Evolutionary conservation across 2,888 invertebrate genomes (phyloP), one percentile per base, ranked within the genome.

Genomic region (Eudemis profundana): DNA sequence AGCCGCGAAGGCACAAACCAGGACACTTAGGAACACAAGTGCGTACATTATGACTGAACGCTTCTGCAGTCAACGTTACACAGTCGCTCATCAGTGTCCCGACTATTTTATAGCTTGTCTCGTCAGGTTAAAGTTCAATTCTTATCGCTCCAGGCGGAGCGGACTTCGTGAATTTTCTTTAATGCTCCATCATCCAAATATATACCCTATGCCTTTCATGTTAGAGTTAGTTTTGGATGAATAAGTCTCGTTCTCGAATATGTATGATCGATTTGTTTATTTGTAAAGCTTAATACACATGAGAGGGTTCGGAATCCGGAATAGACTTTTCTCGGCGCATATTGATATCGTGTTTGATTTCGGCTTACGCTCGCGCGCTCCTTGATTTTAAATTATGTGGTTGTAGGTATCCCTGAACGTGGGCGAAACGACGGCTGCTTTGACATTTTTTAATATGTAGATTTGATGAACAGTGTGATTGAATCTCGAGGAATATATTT

Each of bases 1-100:
- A 8, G 87, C 87, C 1, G 87, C 87, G 61, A 72, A 73, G 19
- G 82, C 78, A 60, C 76, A 77, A 3, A 81, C 87, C 44, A 84
- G 19, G 3, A 85, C 29, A 14, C 77, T 78, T 19, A 83, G 69
- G 5, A 85, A 47, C 60, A 82, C 53, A 2, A 84, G 23, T 50
- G 73, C 76, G 71, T 81, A 71, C 86, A 86, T 87, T 64, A 70
- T 79, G 75, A 70, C 54, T 17, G 49, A 42, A 46, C 57, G 49
- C 44, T 53, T 59, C 59, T 29, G 36, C 27, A 46, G 27, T 38
- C 15, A 5, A 60, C 27, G 23, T 4, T 53, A 44, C 53, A 53
- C 50, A 53, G 46, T 36, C 38, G 17, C 8, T 3, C 19, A n/a
- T 15, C 19, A 7, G 51, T 38, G n/a, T 51, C 46, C 44, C 7